Evolutionary conservation across 1,140 invertebrate species (phyloP).

Genomic region (Zaprionus davidi): DNA sequence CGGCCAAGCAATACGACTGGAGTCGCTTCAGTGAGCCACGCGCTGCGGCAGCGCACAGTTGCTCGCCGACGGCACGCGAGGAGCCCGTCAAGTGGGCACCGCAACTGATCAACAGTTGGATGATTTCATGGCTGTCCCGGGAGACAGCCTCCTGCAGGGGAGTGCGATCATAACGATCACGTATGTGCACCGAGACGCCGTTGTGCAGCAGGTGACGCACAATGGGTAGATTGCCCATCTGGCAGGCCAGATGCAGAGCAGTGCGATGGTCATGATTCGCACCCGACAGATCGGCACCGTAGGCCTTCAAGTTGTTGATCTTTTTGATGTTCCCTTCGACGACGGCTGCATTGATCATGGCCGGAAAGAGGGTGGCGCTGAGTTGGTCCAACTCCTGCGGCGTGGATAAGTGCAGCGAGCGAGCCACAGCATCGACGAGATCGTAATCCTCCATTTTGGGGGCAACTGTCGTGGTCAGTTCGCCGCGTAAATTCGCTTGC

Average conservation of each 20-base stretch:
- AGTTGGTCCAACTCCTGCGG: conserved; percentile 89
- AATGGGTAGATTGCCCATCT: conserved; percentile 88
- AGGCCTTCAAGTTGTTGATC: conserved; percentile 83
- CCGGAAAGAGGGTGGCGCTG: conserved; percentile 90
- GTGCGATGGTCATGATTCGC: conserved; percentile 92
- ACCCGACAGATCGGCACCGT: conserved; percentile 91
- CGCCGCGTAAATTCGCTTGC: conserved; percentile 89
- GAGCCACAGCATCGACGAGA: conserved; percentile 88
- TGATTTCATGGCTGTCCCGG: conserved; percentile 87
- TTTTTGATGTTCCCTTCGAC: conserved; percentile 87
- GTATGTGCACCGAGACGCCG: conserved; percentile 93
- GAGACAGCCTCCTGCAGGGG: conserved; percentile 88
- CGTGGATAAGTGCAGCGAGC: conserved; percentile 88
- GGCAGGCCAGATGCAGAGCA: conserved; percentile 92
- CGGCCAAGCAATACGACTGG: conserved; percentile 87
- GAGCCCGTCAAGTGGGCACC: conserved; percentile 87
- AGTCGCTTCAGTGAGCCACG: conserved; percentile 86
- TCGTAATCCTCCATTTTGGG: conserved; percentile 82
- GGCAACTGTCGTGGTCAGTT: conserved; percentile 85
- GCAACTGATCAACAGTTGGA: conserved; percentile 87
- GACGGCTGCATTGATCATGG: conserved; percentile 91
- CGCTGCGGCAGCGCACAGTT: conserved; percentile 87
- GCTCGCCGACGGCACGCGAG: conserved; percentile 85
- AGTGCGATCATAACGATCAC: conserved; percentile 86
- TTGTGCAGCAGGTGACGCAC: conserved; percentile 91